Base-by-base conservation (phyloP, 2,888 invertebrate species). In the Charanyca ferruginea region DNA sequence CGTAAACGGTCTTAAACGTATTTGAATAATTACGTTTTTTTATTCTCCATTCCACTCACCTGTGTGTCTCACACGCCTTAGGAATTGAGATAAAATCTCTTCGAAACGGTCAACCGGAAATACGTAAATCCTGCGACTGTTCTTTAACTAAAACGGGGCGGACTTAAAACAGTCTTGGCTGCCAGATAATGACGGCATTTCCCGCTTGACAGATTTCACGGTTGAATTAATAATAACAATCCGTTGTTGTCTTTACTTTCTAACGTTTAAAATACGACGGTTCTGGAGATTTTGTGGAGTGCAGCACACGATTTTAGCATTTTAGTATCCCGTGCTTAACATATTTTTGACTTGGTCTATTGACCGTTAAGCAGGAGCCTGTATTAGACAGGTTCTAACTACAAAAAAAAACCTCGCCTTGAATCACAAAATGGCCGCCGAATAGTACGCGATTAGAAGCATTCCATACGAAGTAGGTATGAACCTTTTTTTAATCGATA, bases 101-200 rank as follows among this genome's bases (percentile, higher is more conserved):
- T 58, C 60, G 60, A 77, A 54, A 82, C 83, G 83, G 85, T 85
- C 85, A 85, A 80, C 76, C 88, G 87, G 87, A 88, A 85, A 83
- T 80, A 85, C 84, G 84, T 84, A 85, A 87, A 84, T 86, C 84
- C 80, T 69, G 70, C 79, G 66, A 77, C 80, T 80, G 79, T 81
- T 80, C 74, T 79, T 81, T 79, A 80, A 83, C 84, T 83, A 72
- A 74, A 83, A 80, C 70, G 71, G 66, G 71, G 76, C 25, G 63
- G 66, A 70, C 65, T 85, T 82, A 73, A 79, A 80, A 77, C 72
- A 67, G 77, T 79, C 78, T 78, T 71, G 51, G 66, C 68, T 70
- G 38, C 60, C 52, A 72, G 67, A 72, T 72, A 73, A 80, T 80
- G 77, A 81, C 60, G 63, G 57, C 59, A 57, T 70, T 81, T 83